Evolutionary conservation across 1,140 invertebrate genomes (phyloP), one percentile per base, ranked within the genome.

Genomic region (Macrostomum lignano): DNA sequence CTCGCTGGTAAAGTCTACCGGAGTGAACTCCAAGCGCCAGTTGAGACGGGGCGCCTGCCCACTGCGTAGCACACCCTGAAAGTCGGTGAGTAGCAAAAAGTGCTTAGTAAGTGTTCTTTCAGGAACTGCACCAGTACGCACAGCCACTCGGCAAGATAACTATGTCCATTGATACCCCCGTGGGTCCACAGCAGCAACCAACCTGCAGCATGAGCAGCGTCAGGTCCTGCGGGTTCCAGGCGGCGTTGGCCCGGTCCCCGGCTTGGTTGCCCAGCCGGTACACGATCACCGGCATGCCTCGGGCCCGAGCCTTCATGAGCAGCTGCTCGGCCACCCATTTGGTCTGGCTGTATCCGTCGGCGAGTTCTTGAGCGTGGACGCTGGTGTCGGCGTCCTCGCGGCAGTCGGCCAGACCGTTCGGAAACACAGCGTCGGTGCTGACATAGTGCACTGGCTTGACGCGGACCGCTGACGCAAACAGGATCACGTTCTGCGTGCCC

Each of bases 271-370:
- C 62, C 43, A 61, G 48, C 41, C 62, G 50, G 41, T 62, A 63
- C 24, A 64, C 58, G 23, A 49, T 48, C 11, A 48, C 48, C 20
- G 63, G 63, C 14, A 62, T 45, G 5, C 63, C 63, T 24, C 49
- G 45, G 23, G 46, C 37, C 30, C 42, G 42, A 2, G 61, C 61
- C 31, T 37, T 41, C 17, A 42, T 31, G 13, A 64, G 47, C 11
- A 64, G 41, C 33, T 61, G 55, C 42, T 65, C 63, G 13, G 62
- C 55, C 7, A 65, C 53, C 56, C 61, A 65, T 42, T 65, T 65
- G 7, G 50, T 52, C 42, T 63, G 61, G 6, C 49, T 54, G 40
- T 65, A 65, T 17, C 63, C 63, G 43, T 52, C 53, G 9, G 35
- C 39, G 20, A 65, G 42, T 15, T 47, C 37, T 21, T 46, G 36